Evolutionary conservation across 2,797 vertebrate species (phyloP).

Genomic region (Sebastes diploproa): DNA sequence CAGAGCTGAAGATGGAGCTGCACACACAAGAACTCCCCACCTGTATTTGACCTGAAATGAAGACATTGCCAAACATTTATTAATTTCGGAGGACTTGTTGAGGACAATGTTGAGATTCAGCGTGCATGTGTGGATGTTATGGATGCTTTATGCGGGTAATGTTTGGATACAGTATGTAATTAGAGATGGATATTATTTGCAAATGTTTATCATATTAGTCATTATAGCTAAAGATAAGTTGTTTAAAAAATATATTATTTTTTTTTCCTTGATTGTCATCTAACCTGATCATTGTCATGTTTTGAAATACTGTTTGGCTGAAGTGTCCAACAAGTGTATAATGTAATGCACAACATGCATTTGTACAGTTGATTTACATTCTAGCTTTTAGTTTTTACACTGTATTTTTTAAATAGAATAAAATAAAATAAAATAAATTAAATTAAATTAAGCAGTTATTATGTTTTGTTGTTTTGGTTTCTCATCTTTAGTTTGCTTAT

Average conservation of each 20-base stretch:
- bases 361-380: background rate
- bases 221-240: background rate
- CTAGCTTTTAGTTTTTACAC: background rate
- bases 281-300: background rate
- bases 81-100: constrained; percentile 27
- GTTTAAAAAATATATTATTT: background rate
- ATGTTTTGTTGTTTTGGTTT: background rate
- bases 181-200: background rate
- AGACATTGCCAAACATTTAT: constrained; percentile 32
- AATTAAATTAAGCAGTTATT: background rate
- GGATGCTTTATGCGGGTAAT: constrained; percentile 80
- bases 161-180: background rate
- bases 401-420: too few relatives aligned
- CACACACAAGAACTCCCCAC: constrained; percentile 12
- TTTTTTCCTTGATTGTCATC: background rate
- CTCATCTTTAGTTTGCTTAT: background rate
- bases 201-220: background rate
- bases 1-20: constrained; percentile 60
- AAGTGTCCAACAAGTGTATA: background rate
- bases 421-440: too few relatives aligned
- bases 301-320: background rate
- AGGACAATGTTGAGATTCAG: constrained; percentile 70
- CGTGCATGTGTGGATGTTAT: constrained; percentile 63
- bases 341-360: background rate
- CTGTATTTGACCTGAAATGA: constrained; percentile 42